These are phyloP conservation scores for Ametastegia equiseti DNA, from an alignment of 2,888 invertebrate species.

Conservation along the genomic window DNA sequence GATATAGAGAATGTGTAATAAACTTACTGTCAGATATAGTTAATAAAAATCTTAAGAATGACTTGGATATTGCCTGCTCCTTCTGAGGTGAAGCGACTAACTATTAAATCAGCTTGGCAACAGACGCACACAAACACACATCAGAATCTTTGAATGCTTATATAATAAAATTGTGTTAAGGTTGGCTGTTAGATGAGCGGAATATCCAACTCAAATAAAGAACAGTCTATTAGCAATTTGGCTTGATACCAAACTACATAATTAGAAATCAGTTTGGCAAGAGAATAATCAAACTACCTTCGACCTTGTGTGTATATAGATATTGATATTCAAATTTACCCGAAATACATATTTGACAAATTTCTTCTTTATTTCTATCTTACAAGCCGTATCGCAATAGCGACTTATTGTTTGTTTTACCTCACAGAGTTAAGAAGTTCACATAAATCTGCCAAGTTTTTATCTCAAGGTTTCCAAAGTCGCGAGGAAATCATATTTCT, in stretches of 20 bases:
- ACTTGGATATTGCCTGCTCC: slow-evolving; percentile 13
- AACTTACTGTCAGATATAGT: neutral
- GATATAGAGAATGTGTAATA: neutral
- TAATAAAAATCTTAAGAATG: slow-evolving; percentile 21
- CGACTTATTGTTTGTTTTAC: slow-evolving; percentile 4
- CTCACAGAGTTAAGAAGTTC: neutral
- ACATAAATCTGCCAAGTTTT: neutral
- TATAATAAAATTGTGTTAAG: slow-evolving; percentile 60
- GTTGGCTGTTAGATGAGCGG: slow-evolving; percentile 58
- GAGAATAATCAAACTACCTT: slow-evolving; percentile 62
- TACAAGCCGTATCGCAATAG: neutral
- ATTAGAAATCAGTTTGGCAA: slow-evolving; percentile 67
- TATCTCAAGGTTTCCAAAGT: neutral
- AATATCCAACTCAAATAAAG: slow-evolving; percentile 62
- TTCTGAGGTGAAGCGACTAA: slow-evolving; percentile 7
- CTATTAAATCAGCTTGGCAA: slow-evolving; percentile 20
- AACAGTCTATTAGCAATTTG: slow-evolving; percentile 67
- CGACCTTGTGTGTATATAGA: slow-evolving; percentile 56
- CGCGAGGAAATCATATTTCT: neutral
- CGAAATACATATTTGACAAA: slow-evolving; percentile 12
- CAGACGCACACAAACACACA: slow-evolving; percentile 19
- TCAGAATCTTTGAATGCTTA: slow-evolving; percentile 55
- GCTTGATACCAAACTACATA: slow-evolving; percentile 70
- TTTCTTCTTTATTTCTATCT: too few relatives aligned
- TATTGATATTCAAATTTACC: slow-evolving; percentile 10